Percentiles rank a stretch among this genome's conserved stretches.
Conservation (phyloP, 1,140 invertebrate species). For the Stegodyphus dumicola region DNA sequence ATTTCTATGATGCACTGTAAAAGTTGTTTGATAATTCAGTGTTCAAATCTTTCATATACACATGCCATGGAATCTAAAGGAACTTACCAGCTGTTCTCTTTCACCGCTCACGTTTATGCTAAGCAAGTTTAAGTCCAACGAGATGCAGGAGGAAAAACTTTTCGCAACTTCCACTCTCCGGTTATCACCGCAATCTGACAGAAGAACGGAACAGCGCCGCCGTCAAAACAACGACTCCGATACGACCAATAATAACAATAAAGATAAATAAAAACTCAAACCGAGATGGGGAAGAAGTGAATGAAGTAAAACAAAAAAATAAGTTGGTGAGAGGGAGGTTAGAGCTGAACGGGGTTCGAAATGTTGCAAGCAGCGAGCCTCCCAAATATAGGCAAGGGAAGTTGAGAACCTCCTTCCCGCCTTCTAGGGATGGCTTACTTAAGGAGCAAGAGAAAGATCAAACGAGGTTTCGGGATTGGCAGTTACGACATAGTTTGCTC, state of each 20-base stretch:
- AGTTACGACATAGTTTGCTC: background rate
- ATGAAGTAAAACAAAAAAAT: slow-evolving; percentile 9
- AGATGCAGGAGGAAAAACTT: too few species aligned
- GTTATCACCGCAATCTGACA: slow-evolving; percentile 5
- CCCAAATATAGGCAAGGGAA: slow-evolving; percentile 59
- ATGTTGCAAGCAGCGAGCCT: slow-evolving; percentile 10
- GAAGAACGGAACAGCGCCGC: slow-evolving; percentile 4
- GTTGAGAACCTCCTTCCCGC: slow-evolving; percentile 43
- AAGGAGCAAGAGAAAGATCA: background rate
- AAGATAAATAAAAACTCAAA: background rate
- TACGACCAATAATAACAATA: background rate
- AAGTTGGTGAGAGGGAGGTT: background rate
- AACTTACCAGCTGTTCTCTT: too few species aligned
- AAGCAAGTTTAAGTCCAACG: too few species aligned
- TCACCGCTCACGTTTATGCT: too few species aligned
- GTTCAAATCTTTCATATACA: too few species aligned
- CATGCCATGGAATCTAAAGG: too few species aligned
- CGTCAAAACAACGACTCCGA: background rate
- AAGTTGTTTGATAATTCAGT: too few species aligned
- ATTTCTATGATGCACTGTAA: too few species aligned
- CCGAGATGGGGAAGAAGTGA: background rate
- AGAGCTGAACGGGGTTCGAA: slow-evolving; percentile 9
- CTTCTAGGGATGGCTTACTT: slow-evolving; percentile 44
- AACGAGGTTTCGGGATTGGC: slow-evolving; percentile 23
- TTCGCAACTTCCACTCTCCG: background rate